Evolutionary conservation across 2,888 invertebrate genomes (phyloP).

Genomic region (Thymelicus sylvestris): DNA sequence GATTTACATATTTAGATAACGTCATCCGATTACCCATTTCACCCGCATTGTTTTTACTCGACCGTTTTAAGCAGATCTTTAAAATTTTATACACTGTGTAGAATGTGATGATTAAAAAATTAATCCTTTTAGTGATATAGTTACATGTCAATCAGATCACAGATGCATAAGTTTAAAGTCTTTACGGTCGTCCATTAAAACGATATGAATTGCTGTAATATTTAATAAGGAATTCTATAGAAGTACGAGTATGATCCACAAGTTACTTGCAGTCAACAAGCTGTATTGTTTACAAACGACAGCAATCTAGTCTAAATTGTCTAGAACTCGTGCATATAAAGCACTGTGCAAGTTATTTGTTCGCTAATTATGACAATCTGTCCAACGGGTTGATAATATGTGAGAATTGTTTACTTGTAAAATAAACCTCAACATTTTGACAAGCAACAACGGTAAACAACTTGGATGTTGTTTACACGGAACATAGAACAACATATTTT

Average conservation of each 20-base stretch:
- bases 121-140: too few species aligned
- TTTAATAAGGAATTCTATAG: not conserved
- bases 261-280: not conserved
- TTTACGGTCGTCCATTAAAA: not conserved
- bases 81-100: too few species aligned
- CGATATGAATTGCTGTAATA: not conserved
- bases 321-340: conserved; percentile 6
- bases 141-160: too few species aligned
- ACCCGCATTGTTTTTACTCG: too few species aligned
- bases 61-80: too few species aligned
- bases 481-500: not conserved
- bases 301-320: not conserved
- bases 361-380: conserved; percentile 10
- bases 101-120: too few species aligned
- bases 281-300: conserved; percentile 1
- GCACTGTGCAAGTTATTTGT: not conserved
- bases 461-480: not conserved
- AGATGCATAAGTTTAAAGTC: not conserved
- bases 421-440: not conserved
- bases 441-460: not conserved
- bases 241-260: not conserved
- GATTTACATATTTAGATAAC: too few species aligned
- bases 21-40: too few species aligned
- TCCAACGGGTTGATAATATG: not conserved
- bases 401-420: not conserved